These are phyloP conservation scores for Bhutanitis thaidina DNA, from an alignment of 2,888 invertebrate species.

Conservation along the genomic window DNA sequence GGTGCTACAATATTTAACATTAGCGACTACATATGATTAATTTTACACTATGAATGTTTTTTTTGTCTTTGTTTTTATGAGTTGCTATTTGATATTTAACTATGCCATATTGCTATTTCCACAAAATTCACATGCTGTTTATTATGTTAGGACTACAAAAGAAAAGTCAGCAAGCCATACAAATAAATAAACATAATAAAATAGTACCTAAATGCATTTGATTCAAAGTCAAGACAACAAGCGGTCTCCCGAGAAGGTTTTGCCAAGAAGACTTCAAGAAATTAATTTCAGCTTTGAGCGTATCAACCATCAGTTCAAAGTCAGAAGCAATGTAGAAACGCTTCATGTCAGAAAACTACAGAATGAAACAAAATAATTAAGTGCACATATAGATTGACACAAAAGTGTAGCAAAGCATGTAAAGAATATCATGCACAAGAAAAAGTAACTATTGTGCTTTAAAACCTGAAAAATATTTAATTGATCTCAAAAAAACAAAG, in stretches of 20 bases:
- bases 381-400: neutral
- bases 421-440: slow-evolving; percentile 3
- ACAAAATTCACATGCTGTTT: neutral
- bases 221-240: slow-evolving; percentile 94
- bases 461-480: too few relatives aligned
- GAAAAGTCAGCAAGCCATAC: slow-evolving; percentile 44
- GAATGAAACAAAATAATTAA: slow-evolving; percentile 37
- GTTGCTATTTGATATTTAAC: neutral
- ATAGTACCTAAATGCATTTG: slow-evolving; percentile 92
- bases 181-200: slow-evolving; percentile 34
- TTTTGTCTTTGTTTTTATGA: too few relatives aligned
- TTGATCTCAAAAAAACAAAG: too few relatives aligned
- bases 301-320: slow-evolving; percentile 98
- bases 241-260: slow-evolving; percentile 97
- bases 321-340: slow-evolving; percentile 99
- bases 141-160: neutral
- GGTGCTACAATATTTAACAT: too few relatives aligned
- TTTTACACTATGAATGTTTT: too few relatives aligned
- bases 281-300: slow-evolving; percentile 97
- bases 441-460: neutral
- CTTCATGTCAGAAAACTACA: slow-evolving; percentile 97
- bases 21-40: too few relatives aligned
- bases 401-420: neutral
- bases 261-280: slow-evolving; percentile 99
- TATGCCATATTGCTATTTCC: too few relatives aligned